Evolutionary conservation across 2,888 invertebrate species (phyloP).

Genomic region (Cerastoderma edule): DNA sequence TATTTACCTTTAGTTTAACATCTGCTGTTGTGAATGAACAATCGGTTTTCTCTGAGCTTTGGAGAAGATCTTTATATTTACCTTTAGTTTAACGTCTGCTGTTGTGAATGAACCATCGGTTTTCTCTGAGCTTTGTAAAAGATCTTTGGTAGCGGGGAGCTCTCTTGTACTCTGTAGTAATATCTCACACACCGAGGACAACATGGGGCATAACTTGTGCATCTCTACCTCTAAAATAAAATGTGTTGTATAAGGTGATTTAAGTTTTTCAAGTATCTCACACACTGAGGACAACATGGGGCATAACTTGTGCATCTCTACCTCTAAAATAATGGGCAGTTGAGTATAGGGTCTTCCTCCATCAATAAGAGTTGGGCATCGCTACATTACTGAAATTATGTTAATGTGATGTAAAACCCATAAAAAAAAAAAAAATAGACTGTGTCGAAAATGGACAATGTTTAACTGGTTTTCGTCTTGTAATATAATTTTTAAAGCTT

Average conservation of each 20-base stretch:
- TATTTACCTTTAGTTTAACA: no score
- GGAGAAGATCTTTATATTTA: conserved; percentile 23
- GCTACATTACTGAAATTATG: no score
- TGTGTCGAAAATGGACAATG: no score
- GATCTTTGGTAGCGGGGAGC: conserved; percentile 65
- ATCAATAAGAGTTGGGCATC: no score
- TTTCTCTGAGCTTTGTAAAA: conserved; percentile 30
- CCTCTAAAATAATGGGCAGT: conserved; percentile 41
- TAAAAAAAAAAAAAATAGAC: no score
- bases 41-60: not conserved
- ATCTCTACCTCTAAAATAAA: conserved; percentile 45
- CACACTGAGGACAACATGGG: conserved; percentile 72
- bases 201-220: conserved; percentile 55
- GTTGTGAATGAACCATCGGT: conserved; percentile 39
- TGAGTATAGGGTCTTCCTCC: no score
- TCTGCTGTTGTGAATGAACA: no score
- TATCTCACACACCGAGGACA: conserved; percentile 72
- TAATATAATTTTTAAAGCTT: no score
- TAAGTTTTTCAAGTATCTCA: no score
- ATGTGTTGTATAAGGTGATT: no score
- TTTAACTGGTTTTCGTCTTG: no score
- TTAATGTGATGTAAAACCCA: no score
- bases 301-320: conserved; percentile 46
- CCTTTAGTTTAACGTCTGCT: conserved; percentile 67
- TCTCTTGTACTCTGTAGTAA: conserved; percentile 76